A percentile compares a stretch with the other conserved stretches of the same genome.
Evolutionary conservation across 2,797 vertebrate species (phyloP).

Genomic region (Craterocephalus amniculus): DNA sequence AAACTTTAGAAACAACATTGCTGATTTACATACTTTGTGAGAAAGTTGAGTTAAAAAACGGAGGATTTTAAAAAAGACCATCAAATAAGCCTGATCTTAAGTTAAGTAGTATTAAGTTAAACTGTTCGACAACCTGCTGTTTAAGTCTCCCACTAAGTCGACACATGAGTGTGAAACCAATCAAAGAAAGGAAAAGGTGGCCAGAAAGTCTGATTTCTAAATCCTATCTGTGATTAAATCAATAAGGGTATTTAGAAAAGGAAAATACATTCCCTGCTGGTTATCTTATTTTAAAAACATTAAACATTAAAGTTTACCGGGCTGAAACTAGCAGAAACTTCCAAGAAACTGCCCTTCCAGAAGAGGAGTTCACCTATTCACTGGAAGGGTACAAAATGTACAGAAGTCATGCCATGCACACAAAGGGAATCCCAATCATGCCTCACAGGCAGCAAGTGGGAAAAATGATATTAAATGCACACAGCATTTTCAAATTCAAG

Average conservation of each 20-base stretch:
- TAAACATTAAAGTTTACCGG: background rate
- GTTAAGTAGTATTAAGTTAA: slow-evolving; percentile 4
- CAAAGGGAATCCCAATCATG: background rate
- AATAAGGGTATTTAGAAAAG: background rate
- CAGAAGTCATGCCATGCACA: background rate
- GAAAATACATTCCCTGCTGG: too few relatives aligned
- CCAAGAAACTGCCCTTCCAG: background rate
- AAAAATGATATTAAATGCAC: background rate
- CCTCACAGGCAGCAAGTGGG: background rate
- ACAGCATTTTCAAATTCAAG: background rate
- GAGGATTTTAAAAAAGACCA: too few relatives aligned
- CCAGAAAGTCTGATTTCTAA: background rate
- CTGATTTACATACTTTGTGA: background rate
- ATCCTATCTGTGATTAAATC: background rate
- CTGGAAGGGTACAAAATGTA: slow-evolving; percentile 51
- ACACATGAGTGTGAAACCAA: background rate
- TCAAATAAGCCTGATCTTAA: background rate
- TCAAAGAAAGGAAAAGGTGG: background rate
- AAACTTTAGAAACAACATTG: background rate
- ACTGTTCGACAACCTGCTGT: slow-evolving; percentile 7
- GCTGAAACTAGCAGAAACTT: background rate
- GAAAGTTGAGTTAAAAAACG: background rate
- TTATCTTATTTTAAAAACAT: background rate
- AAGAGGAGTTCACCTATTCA: background rate
- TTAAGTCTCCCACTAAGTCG: background rate